These are phyloP conservation scores for Marmota flaviventris DNA, from an alignment of 2,113 vertebrate species.

Conservation along the genomic window DNA sequence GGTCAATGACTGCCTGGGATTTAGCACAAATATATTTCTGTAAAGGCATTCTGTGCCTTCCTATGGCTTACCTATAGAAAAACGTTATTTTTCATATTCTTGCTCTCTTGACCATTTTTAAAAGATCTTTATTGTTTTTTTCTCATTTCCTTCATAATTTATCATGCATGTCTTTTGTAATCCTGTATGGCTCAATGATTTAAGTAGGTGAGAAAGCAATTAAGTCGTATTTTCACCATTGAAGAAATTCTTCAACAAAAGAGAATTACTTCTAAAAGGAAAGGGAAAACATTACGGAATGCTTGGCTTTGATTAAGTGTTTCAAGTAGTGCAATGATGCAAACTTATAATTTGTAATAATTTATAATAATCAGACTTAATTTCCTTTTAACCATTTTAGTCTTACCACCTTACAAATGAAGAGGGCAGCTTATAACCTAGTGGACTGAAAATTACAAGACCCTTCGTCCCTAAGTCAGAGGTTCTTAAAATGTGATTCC, in stretches of 20 bases:
- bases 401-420: neutral
- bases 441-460: neutral
- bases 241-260: neutral
- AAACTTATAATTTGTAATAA: conserved; percentile 6
- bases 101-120: neutral
- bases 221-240: conserved; percentile 32
- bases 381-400: conserved; percentile 13
- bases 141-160: conserved; percentile 22
- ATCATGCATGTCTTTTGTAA: neutral
- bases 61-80: neutral
- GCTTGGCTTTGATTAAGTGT: conserved; percentile 25
- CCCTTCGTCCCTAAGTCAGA: neutral
- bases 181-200: neutral
- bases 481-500: neutral
- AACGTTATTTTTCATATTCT: neutral
- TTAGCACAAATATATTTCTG: neutral
- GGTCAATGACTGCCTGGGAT: neutral
- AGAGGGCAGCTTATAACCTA: neutral
- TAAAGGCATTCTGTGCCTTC: neutral
- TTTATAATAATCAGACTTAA: neutral
- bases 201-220: neutral
- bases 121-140: neutral
- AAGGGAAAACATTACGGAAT: neutral
- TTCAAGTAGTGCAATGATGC: neutral
- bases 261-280: conserved; percentile 37